phyloP scores from a whole-genome alignment of 2,797 vertebrate genomes.

The Lophotriccus pileatus region DNA sequence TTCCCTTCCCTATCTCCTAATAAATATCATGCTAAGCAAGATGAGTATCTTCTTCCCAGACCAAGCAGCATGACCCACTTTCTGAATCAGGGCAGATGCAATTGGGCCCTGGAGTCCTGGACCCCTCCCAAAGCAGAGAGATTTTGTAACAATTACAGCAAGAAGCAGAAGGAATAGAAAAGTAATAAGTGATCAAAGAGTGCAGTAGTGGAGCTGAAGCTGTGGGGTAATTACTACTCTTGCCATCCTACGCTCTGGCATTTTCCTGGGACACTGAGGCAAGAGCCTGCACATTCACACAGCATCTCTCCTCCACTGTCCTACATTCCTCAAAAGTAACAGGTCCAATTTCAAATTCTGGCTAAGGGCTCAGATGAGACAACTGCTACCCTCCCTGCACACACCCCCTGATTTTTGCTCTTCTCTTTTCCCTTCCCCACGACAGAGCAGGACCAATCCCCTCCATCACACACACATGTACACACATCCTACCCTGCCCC shows the following conservation, averaged over 20 bases:
- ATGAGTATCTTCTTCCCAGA: conserved; percentile 72
- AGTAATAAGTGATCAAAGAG: conserved; percentile 68
- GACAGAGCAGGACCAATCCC: not conserved
- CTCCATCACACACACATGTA: not conserved
- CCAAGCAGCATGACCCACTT: conserved; percentile 77
- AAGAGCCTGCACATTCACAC: not conserved
- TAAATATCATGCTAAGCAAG: conserved; percentile 69
- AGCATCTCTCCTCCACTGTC: not conserved
- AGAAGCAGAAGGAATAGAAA: conserved; percentile 66
- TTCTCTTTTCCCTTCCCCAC: not conserved
- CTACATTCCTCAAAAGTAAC: conserved; percentile 45
- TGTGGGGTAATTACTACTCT: conserved; percentile 75
- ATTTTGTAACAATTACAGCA: conserved; percentile 74
- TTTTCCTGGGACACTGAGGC: conserved; percentile 40
- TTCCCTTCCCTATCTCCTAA: conserved; percentile 67
- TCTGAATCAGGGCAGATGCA: conserved; percentile 73
- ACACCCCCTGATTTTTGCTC: not conserved
- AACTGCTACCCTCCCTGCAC: not conserved
- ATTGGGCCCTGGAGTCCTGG: conserved; percentile 59
- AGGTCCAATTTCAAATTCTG: not conserved
- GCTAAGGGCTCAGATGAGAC: not conserved
- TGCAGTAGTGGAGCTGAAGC: conserved; percentile 13
- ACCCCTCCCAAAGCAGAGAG: conserved; percentile 63
- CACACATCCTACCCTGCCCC: not conserved
- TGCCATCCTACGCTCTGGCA: conserved; percentile 5